Percentiles rank a stretch among this genome's conserved stretches.
Evolutionary conservation across 2,888 invertebrate genomes (phyloP).

Genomic region (Sarcophaga variegata): DNA sequence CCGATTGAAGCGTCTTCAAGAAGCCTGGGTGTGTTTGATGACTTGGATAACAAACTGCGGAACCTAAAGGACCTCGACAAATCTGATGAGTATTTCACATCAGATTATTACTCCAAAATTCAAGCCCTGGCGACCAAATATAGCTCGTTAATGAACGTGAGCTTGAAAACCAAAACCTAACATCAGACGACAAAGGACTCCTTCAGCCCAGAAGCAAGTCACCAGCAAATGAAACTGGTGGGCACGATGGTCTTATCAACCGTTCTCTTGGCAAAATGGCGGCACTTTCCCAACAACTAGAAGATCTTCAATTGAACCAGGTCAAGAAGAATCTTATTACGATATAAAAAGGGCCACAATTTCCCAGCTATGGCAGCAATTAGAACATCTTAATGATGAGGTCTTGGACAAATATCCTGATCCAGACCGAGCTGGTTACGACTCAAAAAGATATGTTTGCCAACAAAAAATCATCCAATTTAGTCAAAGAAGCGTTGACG

Average conservation of each 20-base stretch:
- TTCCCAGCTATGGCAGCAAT: background rate
- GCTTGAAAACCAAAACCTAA: background rate
- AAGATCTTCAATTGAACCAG: no score
- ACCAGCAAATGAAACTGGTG: no score
- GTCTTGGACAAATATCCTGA: no score
- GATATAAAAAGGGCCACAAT: no score
- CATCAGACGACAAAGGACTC: background rate
- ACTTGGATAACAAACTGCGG: background rate
- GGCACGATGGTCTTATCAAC: no score
- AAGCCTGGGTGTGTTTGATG: background rate
- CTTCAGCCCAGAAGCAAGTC: no score
- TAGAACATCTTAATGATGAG: no score
- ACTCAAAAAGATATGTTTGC: background rate
- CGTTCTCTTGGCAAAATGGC: background rate
- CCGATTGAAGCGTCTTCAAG: background rate
- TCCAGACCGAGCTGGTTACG: background rate
- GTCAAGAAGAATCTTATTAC: no score
- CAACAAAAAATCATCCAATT: background rate
- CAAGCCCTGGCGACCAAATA: background rate
- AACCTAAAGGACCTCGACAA: background rate
- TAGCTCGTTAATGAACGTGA: background rate
- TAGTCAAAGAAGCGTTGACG: background rate
- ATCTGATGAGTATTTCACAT: slow-evolving; percentile 8
- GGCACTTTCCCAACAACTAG: background rate
- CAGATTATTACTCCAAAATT: background rate